Evolutionary conservation across 2,888 invertebrate species (phyloP), one percentile per base, ranked within the genome.

Genomic region (Hemithea aestivaria): DNA sequence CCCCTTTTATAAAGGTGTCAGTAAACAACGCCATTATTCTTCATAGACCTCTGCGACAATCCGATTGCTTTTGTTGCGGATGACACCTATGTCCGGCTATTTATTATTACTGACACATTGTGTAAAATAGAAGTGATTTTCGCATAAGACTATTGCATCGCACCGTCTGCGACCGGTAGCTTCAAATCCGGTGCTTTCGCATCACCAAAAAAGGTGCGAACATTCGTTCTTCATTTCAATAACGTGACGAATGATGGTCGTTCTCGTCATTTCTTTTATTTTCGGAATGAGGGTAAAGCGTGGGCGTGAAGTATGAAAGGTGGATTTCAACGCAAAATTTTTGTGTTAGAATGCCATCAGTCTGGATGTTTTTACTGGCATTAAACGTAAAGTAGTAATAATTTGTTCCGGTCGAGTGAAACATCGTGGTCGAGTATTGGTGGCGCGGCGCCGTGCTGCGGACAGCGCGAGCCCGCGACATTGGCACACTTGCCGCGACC

Each of bases 401-500:
- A n/a, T n/a, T n/a, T n/a, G n/a, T n/a, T n/a, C n/a, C n/a, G n/a
- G n/a, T n/a, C 5, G 16, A 16, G 16, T 5, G 16, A 16, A 16
- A 5, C 16, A 16, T 2, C 16, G 5, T 16, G 16, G 16, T 16
- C 16, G 16, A 16, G 16, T 16, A 5, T 5, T 16, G 16, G 5
- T 58, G 69, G 67, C 61, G 62, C 56, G 49, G 52, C 56, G 54
- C 50, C 56, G 53, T 50, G 53, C 24, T 55, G 53, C 51, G 57
- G 53, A 63, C 73, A 70, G 53, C 60, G 57, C 58, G 60, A 56
- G 51, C 60, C 55, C 62, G 69, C 71, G 85, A 87, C 85, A 85
- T 85, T 85, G 87, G 85, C 85, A 85, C 80, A 83, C 72, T 84
- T 85, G 76, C 68, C 69, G 67, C 79, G 84, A 81, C 84, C 85